Evolutionary conservation across 2,113 vertebrate genomes (phyloP).

Genomic region (Ctenomys sociabilis): DNA sequence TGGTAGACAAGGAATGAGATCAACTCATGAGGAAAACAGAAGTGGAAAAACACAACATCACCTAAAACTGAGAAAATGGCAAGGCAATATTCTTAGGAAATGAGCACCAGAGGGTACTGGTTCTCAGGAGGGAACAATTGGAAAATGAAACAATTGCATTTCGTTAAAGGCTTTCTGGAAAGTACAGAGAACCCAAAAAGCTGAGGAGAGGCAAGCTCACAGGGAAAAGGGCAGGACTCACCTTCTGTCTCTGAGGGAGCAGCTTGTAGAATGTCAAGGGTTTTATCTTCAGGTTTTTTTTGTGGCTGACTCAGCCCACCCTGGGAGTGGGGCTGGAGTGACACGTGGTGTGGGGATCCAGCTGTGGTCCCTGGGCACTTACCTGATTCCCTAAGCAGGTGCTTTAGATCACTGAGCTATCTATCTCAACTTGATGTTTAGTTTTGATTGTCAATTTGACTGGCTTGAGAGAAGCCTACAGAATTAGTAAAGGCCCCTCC

Average conservation of each 20-base stretch:
- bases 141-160: not conserved
- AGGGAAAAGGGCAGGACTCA: too few species aligned
- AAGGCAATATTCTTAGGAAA: not conserved
- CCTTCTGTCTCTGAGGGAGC: not conserved
- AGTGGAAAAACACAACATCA: not conserved
- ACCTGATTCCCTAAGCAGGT: too few species aligned
- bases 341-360: too few species aligned
- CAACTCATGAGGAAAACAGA: not conserved
- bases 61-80: not conserved
- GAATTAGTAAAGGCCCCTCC: not conserved
- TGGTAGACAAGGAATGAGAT: not conserved
- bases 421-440: not conserved
- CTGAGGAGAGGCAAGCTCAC: not conserved
- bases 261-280: not conserved
- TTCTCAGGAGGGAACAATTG: not conserved
- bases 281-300: not conserved
- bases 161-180: not conserved
- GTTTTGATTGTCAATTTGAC: not conserved
- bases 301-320: too few species aligned
- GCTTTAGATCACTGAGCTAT: too few species aligned
- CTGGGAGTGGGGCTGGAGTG: too few species aligned
- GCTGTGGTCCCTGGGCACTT: too few species aligned
- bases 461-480: not conserved
- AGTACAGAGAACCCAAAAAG: not conserved
- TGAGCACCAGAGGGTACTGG: not conserved